These are phyloP conservation scores for Papilio polyxenes DNA, from an alignment of 1,140 invertebrate species.

Conservation along the genomic window DNA sequence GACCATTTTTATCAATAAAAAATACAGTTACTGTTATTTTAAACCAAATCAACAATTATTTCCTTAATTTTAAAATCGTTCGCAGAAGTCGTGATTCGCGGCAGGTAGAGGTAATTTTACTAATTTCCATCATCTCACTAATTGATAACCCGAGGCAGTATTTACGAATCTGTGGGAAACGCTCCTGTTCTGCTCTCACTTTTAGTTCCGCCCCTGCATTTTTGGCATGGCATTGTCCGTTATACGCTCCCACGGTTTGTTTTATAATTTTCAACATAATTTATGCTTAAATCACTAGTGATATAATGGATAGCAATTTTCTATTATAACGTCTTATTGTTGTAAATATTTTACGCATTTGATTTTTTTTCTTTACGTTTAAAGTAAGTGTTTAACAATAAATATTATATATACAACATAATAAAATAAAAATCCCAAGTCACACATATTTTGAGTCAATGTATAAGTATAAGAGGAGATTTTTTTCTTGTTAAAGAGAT, in stretches of 20 bases:
- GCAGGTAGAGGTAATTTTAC: slow-evolving; percentile 5
- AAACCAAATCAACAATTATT: neutral
- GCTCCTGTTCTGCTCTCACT: slow-evolving; percentile 49
- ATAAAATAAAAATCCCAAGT: no score
- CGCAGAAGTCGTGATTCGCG: neutral
- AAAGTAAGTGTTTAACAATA: no score
- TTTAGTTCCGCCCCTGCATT: slow-evolving; percentile 55
- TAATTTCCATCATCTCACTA: slow-evolving; percentile 29
- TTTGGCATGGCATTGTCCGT: slow-evolving; percentile 52
- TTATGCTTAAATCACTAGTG: slow-evolving; percentile 48
- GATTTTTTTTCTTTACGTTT: neutral
- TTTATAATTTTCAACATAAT: slow-evolving; percentile 44
- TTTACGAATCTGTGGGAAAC: slow-evolving; percentile 51
- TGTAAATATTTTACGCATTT: neutral
- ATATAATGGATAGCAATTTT: slow-evolving; percentile 33
- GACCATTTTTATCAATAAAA: no score
- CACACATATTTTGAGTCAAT: no score
- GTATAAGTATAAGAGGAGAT: no score
- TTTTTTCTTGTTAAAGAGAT: no score
- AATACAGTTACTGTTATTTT: no score
- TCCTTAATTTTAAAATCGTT: neutral
- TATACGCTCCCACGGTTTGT: slow-evolving; percentile 61
- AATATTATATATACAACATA: no score
- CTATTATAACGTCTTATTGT: neutral
- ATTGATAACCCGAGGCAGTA: slow-evolving; percentile 46